These are phyloP conservation scores for Rallus crepitans DNA, from an alignment of 2,797 vertebrate species.

Conservation along the genomic window DNA sequence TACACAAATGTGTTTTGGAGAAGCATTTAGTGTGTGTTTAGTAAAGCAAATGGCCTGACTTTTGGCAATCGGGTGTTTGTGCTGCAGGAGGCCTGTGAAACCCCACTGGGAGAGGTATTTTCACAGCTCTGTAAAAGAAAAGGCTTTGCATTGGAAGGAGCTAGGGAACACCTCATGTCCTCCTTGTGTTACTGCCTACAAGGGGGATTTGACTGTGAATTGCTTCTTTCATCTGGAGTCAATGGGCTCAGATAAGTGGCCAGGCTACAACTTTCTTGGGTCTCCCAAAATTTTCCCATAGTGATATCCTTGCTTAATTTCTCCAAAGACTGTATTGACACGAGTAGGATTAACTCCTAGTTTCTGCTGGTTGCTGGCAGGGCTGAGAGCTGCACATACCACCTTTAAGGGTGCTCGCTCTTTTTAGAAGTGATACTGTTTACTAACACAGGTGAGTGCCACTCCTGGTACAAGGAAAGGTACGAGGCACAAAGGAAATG, in stretches of 20 bases:
- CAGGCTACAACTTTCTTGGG: neutral
- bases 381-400: neutral
- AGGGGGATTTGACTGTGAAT: neutral
- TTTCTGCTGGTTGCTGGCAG: neutral
- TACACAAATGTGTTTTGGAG: neutral
- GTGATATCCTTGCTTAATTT: neutral
- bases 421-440: neutral
- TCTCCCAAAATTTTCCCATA: neutral
- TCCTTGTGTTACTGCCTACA: neutral
- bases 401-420: neutral
- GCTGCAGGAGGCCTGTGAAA: neutral
- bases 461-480: neutral
- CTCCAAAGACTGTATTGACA: neutral
- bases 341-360: neutral
- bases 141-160: neutral
- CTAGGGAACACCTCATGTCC: neutral
- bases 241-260: neutral
- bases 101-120: neutral
- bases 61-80: neutral
- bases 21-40: neutral
- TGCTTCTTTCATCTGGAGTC: neutral
- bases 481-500: neutral
- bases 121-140: slow-evolving; percentile 14
- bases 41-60: slow-evolving; percentile 16
- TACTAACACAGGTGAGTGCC: neutral